Evolutionary conservation across 1,140 invertebrate species (phyloP), one percentile per base, ranked within the genome.

Genomic region (Dryas iulia): DNA sequence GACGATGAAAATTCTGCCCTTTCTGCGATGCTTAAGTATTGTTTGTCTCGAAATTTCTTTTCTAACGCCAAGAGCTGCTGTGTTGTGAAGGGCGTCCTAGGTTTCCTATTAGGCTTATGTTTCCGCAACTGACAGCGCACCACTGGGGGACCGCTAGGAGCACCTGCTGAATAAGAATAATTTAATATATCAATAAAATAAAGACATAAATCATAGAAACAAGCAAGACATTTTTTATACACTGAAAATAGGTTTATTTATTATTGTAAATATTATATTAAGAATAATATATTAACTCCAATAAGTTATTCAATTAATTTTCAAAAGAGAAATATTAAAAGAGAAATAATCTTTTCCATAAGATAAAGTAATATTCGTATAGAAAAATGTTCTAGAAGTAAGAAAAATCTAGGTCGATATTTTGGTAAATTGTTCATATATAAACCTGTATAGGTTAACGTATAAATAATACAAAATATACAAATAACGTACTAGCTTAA

Each of bases 11-110:
- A 99, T 88, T 99, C 98, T 0, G 98, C 98, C 59, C 98, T 93
- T 89, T 99, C 98, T 0, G 98, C 97, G 74, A 99, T 98, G 76
- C 97, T 97, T 65, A 99, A 93, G 91, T 99, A 99, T 91, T 98
- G 98, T 86, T 98, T 98, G 87, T 98, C 96, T 25, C 96, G 93
- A 93, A 99, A 99, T 92, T 99, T 99, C 92, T 97, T 97, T 92
- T 99, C 98, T 73, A 99, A 92, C 0, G 97, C 96, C 33, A 98
- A 90, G 54, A 99, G 93, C 89, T 99, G 98, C 83, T 99, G 97
- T 3, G 98, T 98, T 6, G 98, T 99, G 93, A 99, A 99, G 0
- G 98, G 98, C 0, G 98, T 99, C 67, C 98, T 93, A 0, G 98
- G 98, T 89, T 99, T 99, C 66, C 98, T 93, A 92, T 99, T 99